Evolutionary conservation across 2,888 invertebrate species (phyloP).

Genomic region (Empis livida): DNA sequence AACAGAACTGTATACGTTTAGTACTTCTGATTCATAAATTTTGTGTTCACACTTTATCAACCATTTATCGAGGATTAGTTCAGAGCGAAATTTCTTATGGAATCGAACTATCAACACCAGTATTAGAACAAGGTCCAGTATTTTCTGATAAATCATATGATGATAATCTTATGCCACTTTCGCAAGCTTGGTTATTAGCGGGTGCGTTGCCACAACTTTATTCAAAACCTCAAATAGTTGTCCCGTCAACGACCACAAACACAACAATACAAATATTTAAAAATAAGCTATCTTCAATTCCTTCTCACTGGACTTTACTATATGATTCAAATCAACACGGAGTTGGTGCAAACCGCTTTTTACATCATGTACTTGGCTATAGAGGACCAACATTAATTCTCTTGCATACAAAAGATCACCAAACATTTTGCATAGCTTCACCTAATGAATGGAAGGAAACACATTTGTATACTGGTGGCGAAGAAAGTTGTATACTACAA

Average conservation of each 20-base stretch:
- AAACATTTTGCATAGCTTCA: constrained; percentile 62
- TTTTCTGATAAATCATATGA: constrained; percentile 16
- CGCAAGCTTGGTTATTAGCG: constrained; percentile 58
- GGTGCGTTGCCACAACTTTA: constrained; percentile 49
- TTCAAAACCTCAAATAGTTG: constrained; percentile 36
- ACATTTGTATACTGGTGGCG: constrained; percentile 70
- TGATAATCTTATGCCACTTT: constrained; percentile 43
- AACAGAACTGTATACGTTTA: constrained; percentile 62
- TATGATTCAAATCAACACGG: constrained; percentile 80
- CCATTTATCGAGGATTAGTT: constrained; percentile 44
- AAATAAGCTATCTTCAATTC: constrained; percentile 51
- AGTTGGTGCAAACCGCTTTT: constrained; percentile 74
- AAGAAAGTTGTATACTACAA: constrained; percentile 66
- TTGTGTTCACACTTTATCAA: constrained; percentile 34
- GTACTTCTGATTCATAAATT: constrained; percentile 63
- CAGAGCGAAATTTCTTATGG: constrained; percentile 34
- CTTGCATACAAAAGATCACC: constrained; percentile 43
- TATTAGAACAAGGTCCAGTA: constrained; percentile 43
- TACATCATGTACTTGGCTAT: constrained; percentile 64
- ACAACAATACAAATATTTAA: constrained; percentile 41
- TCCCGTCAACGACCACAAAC: constrained; percentile 14
- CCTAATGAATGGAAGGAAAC: constrained; percentile 78
- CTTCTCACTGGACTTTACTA: constrained; percentile 72
- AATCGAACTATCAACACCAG: constrained; percentile 63
- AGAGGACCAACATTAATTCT: constrained; percentile 52